Percentiles rank a stretch among this genome's conserved stretches.
These are phyloP conservation scores for Drosophila nannoptera DNA, from an alignment of 1,140 invertebrate species.

Conservation along the genomic window DNA sequence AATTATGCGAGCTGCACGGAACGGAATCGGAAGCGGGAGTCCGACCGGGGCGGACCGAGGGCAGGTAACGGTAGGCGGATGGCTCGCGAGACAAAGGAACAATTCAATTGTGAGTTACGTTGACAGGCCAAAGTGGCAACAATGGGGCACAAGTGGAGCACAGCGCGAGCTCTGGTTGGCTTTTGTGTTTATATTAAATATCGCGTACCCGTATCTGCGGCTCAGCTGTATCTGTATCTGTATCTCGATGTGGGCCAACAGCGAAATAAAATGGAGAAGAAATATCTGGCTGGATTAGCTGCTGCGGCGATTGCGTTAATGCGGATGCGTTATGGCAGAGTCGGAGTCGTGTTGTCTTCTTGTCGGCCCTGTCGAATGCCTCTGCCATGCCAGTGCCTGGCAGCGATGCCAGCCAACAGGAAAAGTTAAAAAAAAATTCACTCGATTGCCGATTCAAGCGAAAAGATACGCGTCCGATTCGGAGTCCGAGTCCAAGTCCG, in stretches of 20 bases:
- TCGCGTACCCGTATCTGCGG: slow-evolving; percentile 15
- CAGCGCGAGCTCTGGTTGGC: slow-evolving; percentile 21
- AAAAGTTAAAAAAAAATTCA: not conserved
- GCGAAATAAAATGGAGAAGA: no score
- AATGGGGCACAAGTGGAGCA: slow-evolving; percentile 67
- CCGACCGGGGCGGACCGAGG: not conserved
- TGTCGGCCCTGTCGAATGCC: slow-evolving; percentile 52
- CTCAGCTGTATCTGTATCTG: slow-evolving; percentile 9
- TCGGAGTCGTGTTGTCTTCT: slow-evolving; percentile 45
- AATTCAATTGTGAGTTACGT: slow-evolving; percentile 76
- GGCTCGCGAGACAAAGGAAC: slow-evolving; percentile 61
- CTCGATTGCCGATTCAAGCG: slow-evolving; percentile 40
- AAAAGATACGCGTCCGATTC: slow-evolving; percentile 45
- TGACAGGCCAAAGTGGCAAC: slow-evolving; percentile 59
- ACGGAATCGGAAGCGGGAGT: slow-evolving; percentile 8
- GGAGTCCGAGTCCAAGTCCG: slow-evolving; percentile 10
- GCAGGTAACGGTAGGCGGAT: not conserved
- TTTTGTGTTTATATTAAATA: slow-evolving; percentile 7
- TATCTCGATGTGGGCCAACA: not conserved
- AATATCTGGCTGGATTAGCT: slow-evolving; percentile 2
- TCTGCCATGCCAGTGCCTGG: slow-evolving; percentile 2
- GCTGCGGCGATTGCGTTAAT: slow-evolving; percentile 26
- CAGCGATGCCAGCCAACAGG: slow-evolving; percentile 29
- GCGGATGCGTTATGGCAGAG: slow-evolving; percentile 28
- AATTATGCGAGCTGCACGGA: slow-evolving; percentile 63